Evolutionary conservation across 2,113 vertebrate genomes (phyloP), one percentile per base, ranked within the genome.

Genomic region (Silurus meridionalis): DNA sequence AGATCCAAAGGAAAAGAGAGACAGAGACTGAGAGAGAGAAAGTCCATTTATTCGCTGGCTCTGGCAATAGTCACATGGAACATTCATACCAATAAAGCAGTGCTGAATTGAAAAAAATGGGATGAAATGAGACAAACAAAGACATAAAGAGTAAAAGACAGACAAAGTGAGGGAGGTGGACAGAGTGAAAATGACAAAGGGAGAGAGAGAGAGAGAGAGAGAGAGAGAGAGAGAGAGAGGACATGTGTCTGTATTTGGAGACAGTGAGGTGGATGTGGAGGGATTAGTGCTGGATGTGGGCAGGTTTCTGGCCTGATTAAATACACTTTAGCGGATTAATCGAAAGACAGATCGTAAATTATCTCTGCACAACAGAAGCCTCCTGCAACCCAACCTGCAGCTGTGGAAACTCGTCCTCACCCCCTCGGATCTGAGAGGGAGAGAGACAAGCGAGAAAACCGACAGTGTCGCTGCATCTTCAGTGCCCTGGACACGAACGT

Each of bases 371-470:
- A 37, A 67, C 75, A 86, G 66, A 85, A 84, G n/a, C 82, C 74
- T 83, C 88, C 67, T 84, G 74, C 89, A 87, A 81, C 88, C 46
- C 52, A 80, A 58, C 77, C 84, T 88, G 66, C 85, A 78, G 83
- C 87, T 72, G 80, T 87, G 89, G 87, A 89, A 91, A 91, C 84
- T 87, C 85, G 89, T 89, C 81, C 87, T 88, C 89, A 93, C 90
- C 92, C 93, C 91, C 93, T 92, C 1, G 91, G 92, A 92, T 94
- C 91, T 93, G 91, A 94, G 93, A 92, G 89, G 64, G 6, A 80
- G 66, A 87, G 80, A 61, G 11, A 82, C 61, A 86, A 37, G 6
- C 11, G 64, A 13, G 64, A 2, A 28, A 7, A 14, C 67, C 46
- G 25, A 69, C 25, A 37, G 66, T 7, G 67, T 48, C 28, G 8